Conservation (phyloP, 2,113 vertebrate genomes). For the Rhinoderma darwinii region DNA sequence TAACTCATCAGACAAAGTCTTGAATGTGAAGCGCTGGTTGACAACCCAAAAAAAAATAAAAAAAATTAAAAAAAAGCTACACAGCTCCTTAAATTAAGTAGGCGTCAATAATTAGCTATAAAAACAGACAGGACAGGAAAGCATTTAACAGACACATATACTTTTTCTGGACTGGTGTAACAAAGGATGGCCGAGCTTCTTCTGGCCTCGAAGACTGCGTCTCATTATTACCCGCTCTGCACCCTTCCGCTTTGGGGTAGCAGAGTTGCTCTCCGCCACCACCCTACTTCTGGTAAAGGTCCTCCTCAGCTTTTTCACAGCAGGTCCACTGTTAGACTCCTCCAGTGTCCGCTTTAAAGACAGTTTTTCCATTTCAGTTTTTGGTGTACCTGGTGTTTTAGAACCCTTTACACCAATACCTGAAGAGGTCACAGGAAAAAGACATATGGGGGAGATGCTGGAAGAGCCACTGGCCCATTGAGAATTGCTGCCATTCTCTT, state of each 20-base stretch:
- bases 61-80: neutral
- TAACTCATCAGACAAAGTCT: neutral
- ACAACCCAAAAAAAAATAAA: conserved; percentile 9
- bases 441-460: conserved; percentile 64
- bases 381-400: conserved; percentile 70
- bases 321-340: conserved; percentile 77
- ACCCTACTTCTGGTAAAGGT: conserved; percentile 64
- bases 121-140: neutral
- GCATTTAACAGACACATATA: conserved; percentile 77
- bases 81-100: neutral
- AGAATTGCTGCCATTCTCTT: conserved; percentile 71
- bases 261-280: conserved; percentile 61
- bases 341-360: conserved; percentile 78
- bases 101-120: neutral
- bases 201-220: conserved; percentile 80
- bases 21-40: conserved; percentile 23
- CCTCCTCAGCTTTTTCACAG: conserved; percentile 74
- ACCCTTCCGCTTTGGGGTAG: conserved; percentile 66
- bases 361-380: conserved; percentile 73
- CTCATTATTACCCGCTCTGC: conserved; percentile 71
- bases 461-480: conserved; percentile 21
- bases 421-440: conserved; percentile 71
- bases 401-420: conserved; percentile 71
- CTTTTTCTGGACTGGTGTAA: conserved; percentile 79
- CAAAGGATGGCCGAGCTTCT: conserved; percentile 73